Percentiles rank a stretch among this genome's conserved stretches.
Evolutionary conservation across 2,113 vertebrate species (phyloP).

Genomic region (Trogon melanurus): DNA sequence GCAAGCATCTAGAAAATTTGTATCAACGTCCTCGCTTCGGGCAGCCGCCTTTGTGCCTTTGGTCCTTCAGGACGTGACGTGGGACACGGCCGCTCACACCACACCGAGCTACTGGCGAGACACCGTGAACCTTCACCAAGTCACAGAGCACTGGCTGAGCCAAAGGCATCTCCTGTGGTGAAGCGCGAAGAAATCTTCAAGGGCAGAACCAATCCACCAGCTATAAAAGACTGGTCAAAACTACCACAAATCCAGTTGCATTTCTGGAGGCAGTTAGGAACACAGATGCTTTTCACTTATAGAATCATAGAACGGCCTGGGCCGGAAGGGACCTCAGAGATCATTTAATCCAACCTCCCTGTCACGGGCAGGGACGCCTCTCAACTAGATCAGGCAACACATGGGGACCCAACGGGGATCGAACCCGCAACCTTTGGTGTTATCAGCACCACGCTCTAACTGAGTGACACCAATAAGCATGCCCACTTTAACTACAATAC

Average conservation of each 20-base stretch:
- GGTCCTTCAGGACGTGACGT: neutral
- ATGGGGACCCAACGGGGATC: no score
- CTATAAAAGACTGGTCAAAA: neutral
- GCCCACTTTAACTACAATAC: neutral
- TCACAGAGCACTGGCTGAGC: neutral
- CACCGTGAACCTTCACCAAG: neutral
- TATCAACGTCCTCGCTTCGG: neutral
- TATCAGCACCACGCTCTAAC: no score
- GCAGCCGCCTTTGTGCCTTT: neutral
- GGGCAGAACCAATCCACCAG: neutral
- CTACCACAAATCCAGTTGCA: neutral
- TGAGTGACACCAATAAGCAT: neutral
- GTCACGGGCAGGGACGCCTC: no score
- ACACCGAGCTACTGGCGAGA: neutral
- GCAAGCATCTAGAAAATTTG: neutral
- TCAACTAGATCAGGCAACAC: no score
- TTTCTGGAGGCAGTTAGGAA: neutral
- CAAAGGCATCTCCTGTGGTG: neutral
- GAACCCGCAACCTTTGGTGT: no score
- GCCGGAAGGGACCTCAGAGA: no score
- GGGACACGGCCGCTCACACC: accelerated
- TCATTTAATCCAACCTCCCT: no score
- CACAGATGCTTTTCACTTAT: accelerated
- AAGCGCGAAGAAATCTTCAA: neutral
- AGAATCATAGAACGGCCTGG: no score